These are phyloP conservation scores for Cichladusa arquata DNA, from an alignment of 2,113 vertebrate genomes.

Conservation along the genomic window DNA sequence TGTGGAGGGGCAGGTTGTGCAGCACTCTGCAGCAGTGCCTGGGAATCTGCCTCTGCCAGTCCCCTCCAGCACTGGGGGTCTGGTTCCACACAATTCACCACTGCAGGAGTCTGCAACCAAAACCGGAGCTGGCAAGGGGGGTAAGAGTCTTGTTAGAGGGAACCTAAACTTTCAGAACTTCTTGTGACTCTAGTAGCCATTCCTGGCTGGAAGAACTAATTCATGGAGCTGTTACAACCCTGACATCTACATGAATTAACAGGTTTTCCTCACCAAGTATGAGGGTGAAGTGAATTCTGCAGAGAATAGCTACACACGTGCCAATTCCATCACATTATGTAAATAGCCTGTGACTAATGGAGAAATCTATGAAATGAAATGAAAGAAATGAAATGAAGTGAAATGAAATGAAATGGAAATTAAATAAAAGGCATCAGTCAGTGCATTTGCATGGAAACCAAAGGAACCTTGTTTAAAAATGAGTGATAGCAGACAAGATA, in stretches of 20 bases:
- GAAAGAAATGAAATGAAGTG: background rate
- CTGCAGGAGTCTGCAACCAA: background rate
- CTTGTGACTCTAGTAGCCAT: background rate
- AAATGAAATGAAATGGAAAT: background rate
- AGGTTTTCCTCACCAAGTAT: background rate
- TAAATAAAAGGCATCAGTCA: constrained; percentile 34
- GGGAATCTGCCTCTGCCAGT: background rate
- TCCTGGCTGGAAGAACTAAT: background rate
- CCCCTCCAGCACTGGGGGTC: fast-evolving
- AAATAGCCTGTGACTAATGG: constrained; percentile 55
- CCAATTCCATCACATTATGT: constrained; percentile 54
- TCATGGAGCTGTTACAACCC: background rate
- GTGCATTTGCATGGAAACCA: constrained; percentile 32
- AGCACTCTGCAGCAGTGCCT: background rate
- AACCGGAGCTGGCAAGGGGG: background rate
- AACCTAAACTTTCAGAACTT: background rate
- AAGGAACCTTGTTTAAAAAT: constrained; percentile 24
- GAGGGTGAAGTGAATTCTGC: constrained; percentile 16
- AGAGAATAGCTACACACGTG: background rate
- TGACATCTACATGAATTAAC: background rate
- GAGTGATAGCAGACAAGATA: constrained; percentile 53
- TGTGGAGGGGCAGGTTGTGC: background rate
- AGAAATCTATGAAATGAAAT: constrained; percentile 14
- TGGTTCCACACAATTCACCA: fast-evolving
- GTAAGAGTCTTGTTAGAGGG: background rate